Evolutionary conservation across 2,113 vertebrate genomes (phyloP), one percentile per base, ranked within the genome.

Genomic region (Hymenochirus boettgeri): DNA sequence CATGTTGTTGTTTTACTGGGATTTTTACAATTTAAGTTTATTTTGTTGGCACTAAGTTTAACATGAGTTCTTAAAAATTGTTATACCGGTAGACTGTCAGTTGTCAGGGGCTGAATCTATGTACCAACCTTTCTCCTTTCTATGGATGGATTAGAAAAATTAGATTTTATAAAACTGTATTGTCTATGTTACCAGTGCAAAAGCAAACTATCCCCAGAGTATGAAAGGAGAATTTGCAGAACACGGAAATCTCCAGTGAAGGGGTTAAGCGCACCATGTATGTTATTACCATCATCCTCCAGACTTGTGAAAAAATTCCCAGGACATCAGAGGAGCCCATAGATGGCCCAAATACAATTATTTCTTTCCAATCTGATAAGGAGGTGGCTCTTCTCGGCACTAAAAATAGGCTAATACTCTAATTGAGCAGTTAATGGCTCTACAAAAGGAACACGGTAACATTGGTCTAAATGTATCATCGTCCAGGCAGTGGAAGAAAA

Each of bases 331-430:
- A 60, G 57, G 65, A 69, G 65, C 57, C 57, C 57, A 60, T 53
- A 13, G 56, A 69, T 60, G 47, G 47, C 33, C 56, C 37, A 69
- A 69, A 69, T 69, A 60, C 65, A 69, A 69, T 69, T 69, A 69
- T 47, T 13, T 60, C 47, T 47, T 60, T 53, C 35, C 57, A 69
- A 69, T 69, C 33, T 69, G 65, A 69, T 69, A 60, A 67, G 35
- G 31, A 59, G 57, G 47, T 60, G 57, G 57, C 52, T 57, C 33
- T 59, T 53, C 47, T 45, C 24, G n/a, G 12, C 33, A 60, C 65
- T 69, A 69, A 69, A 69, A 69, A 69, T 69, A 69, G 65, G 65
- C 57, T 69, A 69, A 69, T 69, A 69, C 47, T 53, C 65, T 69
- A 60, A 69, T 69, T 60, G 65, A 59, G 48, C 65, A 21, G 56